phyloP scores from a whole-genome alignment of 1,140 invertebrate species.

The Drosophila sp. region DNA sequence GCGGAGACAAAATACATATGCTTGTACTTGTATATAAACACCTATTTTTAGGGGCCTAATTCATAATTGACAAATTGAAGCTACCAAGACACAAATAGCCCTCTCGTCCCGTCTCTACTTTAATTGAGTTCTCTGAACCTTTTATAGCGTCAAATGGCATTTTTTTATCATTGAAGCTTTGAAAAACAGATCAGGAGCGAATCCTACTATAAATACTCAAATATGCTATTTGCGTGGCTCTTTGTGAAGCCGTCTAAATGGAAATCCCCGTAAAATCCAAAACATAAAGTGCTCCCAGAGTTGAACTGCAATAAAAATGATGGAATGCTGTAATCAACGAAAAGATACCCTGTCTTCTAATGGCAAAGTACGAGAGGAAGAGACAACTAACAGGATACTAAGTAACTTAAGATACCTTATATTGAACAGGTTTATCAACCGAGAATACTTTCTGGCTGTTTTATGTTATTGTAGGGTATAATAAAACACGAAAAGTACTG shows the following conservation, averaged over 20 bases:
- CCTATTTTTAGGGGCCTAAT: too few species aligned
- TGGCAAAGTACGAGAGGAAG: too few species aligned
- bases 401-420: too few species aligned
- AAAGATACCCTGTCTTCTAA: not conserved
- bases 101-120: not conserved
- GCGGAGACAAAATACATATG: too few species aligned
- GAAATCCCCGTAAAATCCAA: slow-evolving; percentile 11
- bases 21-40: too few species aligned
- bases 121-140: not conserved
- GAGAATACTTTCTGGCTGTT: too few species aligned
- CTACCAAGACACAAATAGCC: not conserved
- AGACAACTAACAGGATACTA: too few species aligned
- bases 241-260: not conserved
- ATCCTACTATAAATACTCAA: slow-evolving; percentile 27
- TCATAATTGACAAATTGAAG: not conserved
- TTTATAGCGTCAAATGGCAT: not conserved
- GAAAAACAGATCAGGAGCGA: not conserved
- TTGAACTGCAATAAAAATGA: not conserved
- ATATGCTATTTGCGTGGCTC: slow-evolving; percentile 45
- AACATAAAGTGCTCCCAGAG: slow-evolving; percentile 32
- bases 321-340: not conserved
- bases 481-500: not conserved
- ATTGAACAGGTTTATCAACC: too few species aligned
- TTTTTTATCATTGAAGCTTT: not conserved
- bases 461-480: not conserved